Conservation (phyloP, 2,797 vertebrate species). For the Merluccius polli region DNA sequence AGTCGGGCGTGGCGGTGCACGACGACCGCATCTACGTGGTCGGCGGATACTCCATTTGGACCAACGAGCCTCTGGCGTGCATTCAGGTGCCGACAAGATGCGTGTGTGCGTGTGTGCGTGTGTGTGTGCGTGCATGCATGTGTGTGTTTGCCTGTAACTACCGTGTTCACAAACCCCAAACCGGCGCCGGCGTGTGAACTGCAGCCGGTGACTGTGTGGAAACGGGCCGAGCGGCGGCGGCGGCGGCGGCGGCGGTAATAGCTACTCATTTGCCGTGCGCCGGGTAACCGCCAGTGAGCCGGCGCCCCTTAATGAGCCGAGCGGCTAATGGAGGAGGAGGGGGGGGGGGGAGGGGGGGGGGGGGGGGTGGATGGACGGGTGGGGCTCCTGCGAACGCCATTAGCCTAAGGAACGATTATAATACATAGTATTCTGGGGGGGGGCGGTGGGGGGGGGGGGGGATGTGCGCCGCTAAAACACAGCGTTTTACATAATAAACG, state of each 20-base stretch:
- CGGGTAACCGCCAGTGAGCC: not conserved
- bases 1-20: slow-evolving; percentile 94
- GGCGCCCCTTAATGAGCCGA: not conserved
- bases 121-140: too few species aligned
- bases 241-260: not conserved
- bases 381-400: not conserved
- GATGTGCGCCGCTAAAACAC: too few species aligned
- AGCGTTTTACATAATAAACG: not conserved
- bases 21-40: slow-evolving; percentile 96
- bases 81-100: slow-evolving; percentile 80
- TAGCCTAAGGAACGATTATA: not conserved
- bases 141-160: not conserved
- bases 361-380: too few species aligned
- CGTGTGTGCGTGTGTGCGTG: not conserved
- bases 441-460: too few species aligned
- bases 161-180: not conserved
- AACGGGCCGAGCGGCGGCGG: too few species aligned
- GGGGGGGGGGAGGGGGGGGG: too few species aligned
- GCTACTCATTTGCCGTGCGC: not conserved
- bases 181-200: not conserved
- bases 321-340: not conserved
- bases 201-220: not conserved
- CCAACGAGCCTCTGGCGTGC: slow-evolving; percentile 95
- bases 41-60: slow-evolving; percentile 98
- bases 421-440: too few species aligned